Evolutionary conservation across 2,797 vertebrate genomes (phyloP).

Genomic region (Poeciliopsis presidionis): DNA sequence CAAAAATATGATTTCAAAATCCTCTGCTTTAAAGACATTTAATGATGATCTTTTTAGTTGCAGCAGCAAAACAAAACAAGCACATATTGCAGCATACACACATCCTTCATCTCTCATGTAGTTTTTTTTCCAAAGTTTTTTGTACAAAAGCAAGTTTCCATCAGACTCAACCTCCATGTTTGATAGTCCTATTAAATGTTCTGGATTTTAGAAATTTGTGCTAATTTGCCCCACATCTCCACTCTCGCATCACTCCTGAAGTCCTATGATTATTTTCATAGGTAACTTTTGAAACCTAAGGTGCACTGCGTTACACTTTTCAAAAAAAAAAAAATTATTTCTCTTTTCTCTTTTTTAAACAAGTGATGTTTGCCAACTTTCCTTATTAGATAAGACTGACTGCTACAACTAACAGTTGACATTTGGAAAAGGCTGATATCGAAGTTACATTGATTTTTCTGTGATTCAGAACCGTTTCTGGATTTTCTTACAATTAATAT

Average conservation of each 20-base stretch:
- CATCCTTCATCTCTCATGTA: neutral
- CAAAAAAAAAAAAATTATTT: neutral
- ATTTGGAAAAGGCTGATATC: neutral
- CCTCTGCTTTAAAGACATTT: neutral
- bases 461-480: neutral
- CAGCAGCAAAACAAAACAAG: neutral
- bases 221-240: neutral
- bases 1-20: neutral
- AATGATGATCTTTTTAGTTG: too few species aligned
- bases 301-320: neutral
- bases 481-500: neutral
- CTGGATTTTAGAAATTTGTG: neutral
- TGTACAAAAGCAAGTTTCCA: neutral
- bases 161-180: neutral
- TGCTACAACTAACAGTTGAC: neutral
- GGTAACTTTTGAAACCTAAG: neutral
- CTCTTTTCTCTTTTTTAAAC: neutral
- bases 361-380: neutral
- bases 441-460: neutral
- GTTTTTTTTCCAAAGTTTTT: neutral
- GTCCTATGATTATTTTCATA: neutral
- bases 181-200: neutral
- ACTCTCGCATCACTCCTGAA: neutral
- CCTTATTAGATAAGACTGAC: neutral
- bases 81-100: neutral